Conservation (phyloP, 1,140 invertebrate genomes). For the Lamellibrachia luymesi region DNA sequence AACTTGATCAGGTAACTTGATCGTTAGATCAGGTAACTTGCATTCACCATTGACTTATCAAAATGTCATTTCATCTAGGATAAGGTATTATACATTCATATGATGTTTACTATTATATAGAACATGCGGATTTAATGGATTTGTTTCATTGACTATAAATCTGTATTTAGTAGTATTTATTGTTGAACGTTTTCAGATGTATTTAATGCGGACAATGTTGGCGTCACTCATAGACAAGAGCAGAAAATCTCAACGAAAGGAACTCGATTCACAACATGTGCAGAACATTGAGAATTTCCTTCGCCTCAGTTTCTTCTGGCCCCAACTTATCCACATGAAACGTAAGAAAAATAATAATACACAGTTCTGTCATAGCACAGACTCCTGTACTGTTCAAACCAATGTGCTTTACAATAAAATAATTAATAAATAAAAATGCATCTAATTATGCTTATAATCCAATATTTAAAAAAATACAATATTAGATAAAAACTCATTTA, state of each 20-base stretch:
- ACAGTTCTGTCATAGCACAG: slow-evolving; percentile 62
- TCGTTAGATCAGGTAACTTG: too few species aligned
- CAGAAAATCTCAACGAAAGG: slow-evolving; percentile 70
- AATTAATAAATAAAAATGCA: neutral
- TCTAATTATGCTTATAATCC: neutral
- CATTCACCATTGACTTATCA: too few species aligned
- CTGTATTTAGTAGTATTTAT: too few species aligned
- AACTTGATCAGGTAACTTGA: too few species aligned
- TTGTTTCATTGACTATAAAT: too few species aligned
- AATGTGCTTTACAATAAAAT: neutral
- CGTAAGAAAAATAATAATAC: slow-evolving; percentile 58
- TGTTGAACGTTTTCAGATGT: slow-evolving; percentile 68
- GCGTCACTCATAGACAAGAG: slow-evolving; percentile 95
- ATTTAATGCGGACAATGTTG: slow-evolving; percentile 98
- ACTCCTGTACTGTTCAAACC: too few species aligned
- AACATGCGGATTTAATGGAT: too few species aligned
- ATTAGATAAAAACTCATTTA: slow-evolving; percentile 66
- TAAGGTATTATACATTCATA: too few species aligned
- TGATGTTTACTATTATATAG: too few species aligned
- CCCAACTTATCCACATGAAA: slow-evolving; percentile 84
- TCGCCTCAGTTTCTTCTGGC: slow-evolving; percentile 93
- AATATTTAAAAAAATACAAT: slow-evolving; percentile 68
- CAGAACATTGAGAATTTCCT: slow-evolving; percentile 90
- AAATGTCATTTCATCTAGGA: too few species aligned
- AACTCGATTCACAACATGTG: slow-evolving; percentile 87